Evolutionary conservation across 92 coral and sea anemone genomes (phyloP), one percentile per base, ranked within the genome.

Genomic region (Phenganax subtilis): DNA sequence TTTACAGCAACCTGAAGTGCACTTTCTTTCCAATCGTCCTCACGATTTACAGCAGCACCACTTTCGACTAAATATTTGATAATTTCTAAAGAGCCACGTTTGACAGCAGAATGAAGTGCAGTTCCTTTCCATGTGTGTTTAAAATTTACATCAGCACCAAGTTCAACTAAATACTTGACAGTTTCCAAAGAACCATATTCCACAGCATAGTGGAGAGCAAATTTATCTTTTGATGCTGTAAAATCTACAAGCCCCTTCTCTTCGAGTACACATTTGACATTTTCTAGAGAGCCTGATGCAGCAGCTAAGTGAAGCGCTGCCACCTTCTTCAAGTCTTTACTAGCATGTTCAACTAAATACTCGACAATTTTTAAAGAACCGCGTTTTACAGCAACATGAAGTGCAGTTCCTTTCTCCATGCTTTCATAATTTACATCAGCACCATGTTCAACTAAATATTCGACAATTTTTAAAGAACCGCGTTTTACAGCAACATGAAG

Each of bases 71-170:
- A 71, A 15, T 71, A 51, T 51, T 27, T 17, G 28, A 8, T 44
- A 3, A 82, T 29, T 9, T 55, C 56, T 58, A 51, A 31, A 55
- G 31, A 51, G 56, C n/a, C 63, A 6, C 47, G 52, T 16, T 17
- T 37, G 53, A 72, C 61, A 5, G 85, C 80, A 82, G 8, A 68
- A 9, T 82, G 85, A 14, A 82, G 80, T 7, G 78, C 80, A 11
- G 85, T 72, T 27, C 72, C 85, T 9, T 5, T 10, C 30, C 52
- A 2, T n/a, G 4, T 82, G 10, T 55, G 58, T 30, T 10, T 28
- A 5, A 9, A 14, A 44, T 82, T 57, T 3, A 57, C n/a, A 57
- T 17, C 55, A 6, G 85, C 80, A 16, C 80, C 80, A 30, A 57
- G 69, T 59, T 82, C 62, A 29, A 72, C 60, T 27, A 72, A 54